Evolutionary conservation across 2,113 vertebrate genomes (phyloP).

Genomic region (Paramisgurnus dabryanus): DNA sequence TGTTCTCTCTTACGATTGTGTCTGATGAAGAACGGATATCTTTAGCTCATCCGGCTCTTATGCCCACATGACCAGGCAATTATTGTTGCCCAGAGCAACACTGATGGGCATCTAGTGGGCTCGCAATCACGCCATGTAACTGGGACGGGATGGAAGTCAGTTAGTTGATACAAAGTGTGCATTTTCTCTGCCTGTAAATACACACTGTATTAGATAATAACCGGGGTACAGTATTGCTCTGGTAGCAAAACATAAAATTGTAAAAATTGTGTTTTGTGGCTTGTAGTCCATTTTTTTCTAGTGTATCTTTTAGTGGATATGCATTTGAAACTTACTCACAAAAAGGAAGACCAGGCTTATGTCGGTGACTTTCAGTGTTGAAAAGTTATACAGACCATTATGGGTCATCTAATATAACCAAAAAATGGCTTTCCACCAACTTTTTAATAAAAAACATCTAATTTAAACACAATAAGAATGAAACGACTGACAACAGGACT

Average conservation of each 20-base stretch:
- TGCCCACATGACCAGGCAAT: background rate
- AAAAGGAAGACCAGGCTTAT: no score
- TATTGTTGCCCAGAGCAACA: constrained; percentile 15
- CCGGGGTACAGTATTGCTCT: background rate
- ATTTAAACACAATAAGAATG: background rate
- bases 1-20: background rate
- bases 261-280: background rate
- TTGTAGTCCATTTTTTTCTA: background rate
- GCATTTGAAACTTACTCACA: no score
- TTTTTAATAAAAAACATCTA: background rate
- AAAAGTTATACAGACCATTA: no score
- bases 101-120: background rate
- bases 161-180: background rate
- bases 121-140: background rate
- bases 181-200: constrained; percentile 10
- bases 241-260: background rate
- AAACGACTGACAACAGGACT: background rate
- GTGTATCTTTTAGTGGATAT: no score
- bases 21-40: constrained; percentile 6
- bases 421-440: background rate
- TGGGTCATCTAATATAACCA: background rate
- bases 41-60: background rate
- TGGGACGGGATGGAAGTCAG: background rate
- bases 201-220: background rate
- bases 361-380: no score